These are phyloP conservation scores for Bombus confusus DNA, from an alignment of 1,140 invertebrate genomes.

Conservation along the genomic window DNA sequence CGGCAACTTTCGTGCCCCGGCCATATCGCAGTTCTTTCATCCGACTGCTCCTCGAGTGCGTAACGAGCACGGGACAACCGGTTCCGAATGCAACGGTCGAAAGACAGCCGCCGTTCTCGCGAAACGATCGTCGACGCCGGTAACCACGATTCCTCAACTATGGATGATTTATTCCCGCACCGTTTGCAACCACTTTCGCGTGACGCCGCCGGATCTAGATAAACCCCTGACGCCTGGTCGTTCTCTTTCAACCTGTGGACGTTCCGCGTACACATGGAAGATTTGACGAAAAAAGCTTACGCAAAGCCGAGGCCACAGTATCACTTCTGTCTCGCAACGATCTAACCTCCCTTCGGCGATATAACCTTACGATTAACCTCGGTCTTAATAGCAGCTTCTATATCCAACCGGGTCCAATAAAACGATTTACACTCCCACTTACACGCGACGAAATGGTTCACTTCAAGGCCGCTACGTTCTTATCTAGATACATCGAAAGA, in stretches of 20 bases:
- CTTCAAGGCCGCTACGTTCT: background rate
- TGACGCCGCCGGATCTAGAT: slow-evolving; percentile 17
- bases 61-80: slow-evolving; percentile 43
- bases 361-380: background rate
- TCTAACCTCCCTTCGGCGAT: background rate
- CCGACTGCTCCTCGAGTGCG: slow-evolving; percentile 20
- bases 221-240: background rate
- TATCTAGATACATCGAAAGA: slow-evolving; percentile 6
- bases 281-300: background rate
- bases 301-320: too few relatives aligned
- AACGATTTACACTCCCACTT: background rate
- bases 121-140: background rate
- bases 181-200: slow-evolving; percentile 2
- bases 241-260: background rate
- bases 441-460: background rate
- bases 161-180: slow-evolving; percentile 18
- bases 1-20: background rate
- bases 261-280: background rate
- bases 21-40: slow-evolving; percentile 47
- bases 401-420: slow-evolving; percentile 4
- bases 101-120: slow-evolving; percentile 11
- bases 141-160: background rate
- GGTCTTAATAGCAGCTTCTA: background rate
- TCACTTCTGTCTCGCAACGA: background rate
- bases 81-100: background rate